Percentiles rank a stretch among this genome's conserved stretches.
These are phyloP conservation scores for Aphis gossypii DNA, from an alignment of 1,140 invertebrate genomes.

Conservation along the genomic window DNA sequence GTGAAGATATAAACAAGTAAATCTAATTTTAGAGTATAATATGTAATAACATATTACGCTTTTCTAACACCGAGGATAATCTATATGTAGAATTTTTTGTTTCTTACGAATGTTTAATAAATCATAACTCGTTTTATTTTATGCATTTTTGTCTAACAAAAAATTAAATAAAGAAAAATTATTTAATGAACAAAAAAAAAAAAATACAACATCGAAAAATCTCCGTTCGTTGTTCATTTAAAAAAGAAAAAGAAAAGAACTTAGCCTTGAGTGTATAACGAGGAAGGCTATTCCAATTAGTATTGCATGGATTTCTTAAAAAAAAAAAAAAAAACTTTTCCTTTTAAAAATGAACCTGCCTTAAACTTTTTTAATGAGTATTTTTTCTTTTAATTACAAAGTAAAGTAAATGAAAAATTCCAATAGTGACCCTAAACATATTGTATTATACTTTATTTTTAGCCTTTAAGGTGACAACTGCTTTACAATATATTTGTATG, in stretches of 20 bases:
- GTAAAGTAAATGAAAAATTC: slow-evolving; percentile 18
- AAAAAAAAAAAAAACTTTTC: slow-evolving; percentile 11
- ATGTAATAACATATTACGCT: too few species aligned
- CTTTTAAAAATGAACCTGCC: slow-evolving; percentile 5
- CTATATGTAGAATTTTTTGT: not conserved
- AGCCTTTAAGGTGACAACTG: not conserved
- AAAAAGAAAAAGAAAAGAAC: slow-evolving; percentile 17
- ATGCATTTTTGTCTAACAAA: not conserved
- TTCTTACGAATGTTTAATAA: slow-evolving; percentile 16
- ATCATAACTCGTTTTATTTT: slow-evolving; percentile 21
- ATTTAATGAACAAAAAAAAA: slow-evolving; percentile 35
- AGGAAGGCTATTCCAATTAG: slow-evolving; percentile 33
- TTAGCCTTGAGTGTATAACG: not conserved
- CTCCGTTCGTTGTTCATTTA: not conserved
- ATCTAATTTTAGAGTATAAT: not conserved
- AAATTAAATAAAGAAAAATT: slow-evolving; percentile 32
- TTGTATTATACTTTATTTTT: not conserved
- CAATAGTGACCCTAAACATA: not conserved
- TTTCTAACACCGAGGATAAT: not conserved
- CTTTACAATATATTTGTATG: not conserved
- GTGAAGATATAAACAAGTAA: not conserved
- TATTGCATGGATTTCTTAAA: slow-evolving; percentile 13
- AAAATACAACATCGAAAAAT: not conserved
- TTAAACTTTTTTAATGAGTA: slow-evolving; percentile 42
- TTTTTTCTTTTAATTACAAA: slow-evolving; percentile 41